phyloP scores from a whole-genome alignment of 2,797 vertebrate species.

The Sternarchorhynchus goeldii region DNA sequence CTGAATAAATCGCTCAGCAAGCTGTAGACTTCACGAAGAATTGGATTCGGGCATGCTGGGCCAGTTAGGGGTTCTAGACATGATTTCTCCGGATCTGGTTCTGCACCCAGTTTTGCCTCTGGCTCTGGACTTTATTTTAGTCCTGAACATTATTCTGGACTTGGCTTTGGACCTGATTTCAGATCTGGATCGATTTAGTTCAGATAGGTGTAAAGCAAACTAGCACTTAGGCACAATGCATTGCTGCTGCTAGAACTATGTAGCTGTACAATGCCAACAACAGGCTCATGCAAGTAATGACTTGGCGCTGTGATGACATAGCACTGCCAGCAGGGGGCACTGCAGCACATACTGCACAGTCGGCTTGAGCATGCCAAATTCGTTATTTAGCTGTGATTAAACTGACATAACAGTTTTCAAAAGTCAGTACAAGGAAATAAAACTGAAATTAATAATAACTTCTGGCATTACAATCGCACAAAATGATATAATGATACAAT shows the following conservation, averaged over 20 bases:
- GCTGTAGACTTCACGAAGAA: not conserved
- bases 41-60: not conserved
- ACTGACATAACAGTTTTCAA: slow-evolving; percentile 2
- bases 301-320: slow-evolving; percentile 22
- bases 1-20: too few species aligned
- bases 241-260: slow-evolving; percentile 23
- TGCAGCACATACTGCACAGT: slow-evolving; percentile 18
- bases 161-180: too few species aligned
- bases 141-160: too few species aligned
- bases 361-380: not conserved
- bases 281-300: slow-evolving; percentile 27
- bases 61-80: not conserved
- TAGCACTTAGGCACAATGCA: not conserved
- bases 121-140: too few species aligned
- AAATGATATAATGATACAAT: not conserved
- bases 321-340: slow-evolving; percentile 20
- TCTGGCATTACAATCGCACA: not conserved
- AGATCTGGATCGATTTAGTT: slow-evolving; percentile 6
- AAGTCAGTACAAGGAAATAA: not conserved
- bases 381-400: too few species aligned
- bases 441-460: not conserved
- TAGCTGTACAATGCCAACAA: slow-evolving; percentile 15
- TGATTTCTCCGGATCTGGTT: too few species aligned
- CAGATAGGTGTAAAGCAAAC: slow-evolving; percentile 18
- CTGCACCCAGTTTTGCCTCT: too few species aligned